phyloP scores from a whole-genome alignment of 2,888 invertebrate species.

The Adineta ricciae region DNA sequence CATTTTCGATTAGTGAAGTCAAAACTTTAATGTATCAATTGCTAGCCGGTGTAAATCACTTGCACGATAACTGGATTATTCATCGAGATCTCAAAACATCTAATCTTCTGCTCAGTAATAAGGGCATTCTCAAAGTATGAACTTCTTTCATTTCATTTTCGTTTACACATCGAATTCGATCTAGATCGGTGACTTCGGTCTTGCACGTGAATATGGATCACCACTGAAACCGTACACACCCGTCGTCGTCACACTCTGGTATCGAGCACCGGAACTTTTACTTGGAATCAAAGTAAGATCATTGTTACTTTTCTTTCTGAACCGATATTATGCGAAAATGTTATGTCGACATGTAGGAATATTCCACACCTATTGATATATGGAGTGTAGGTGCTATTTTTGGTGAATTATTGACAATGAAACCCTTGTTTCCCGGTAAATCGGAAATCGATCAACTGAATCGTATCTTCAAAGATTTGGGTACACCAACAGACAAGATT shows the following conservation, averaged over 20 bases:
- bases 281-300: slow-evolving; percentile 58
- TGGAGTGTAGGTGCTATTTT: slow-evolving; percentile 97
- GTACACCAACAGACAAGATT: slow-evolving; percentile 84
- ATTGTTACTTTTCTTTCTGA: too few relatives aligned
- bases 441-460: slow-evolving; percentile 89
- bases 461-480: slow-evolving; percentile 82
- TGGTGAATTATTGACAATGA: slow-evolving; percentile 85
- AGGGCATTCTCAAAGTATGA: slow-evolving; percentile 57
- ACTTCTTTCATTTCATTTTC: background rate
- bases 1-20: slow-evolving; percentile 62
- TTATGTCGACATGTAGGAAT: slow-evolving; percentile 56
- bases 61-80: slow-evolving; percentile 98
- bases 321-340: background rate
- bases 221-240: slow-evolving; percentile 91
- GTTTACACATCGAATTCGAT: slow-evolving; percentile 21
- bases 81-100: slow-evolving; percentile 96
- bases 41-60: slow-evolving; percentile 78
- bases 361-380: slow-evolving; percentile 89
- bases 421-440: slow-evolving; percentile 88
- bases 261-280: slow-evolving; percentile 85
- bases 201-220: slow-evolving; percentile 93
- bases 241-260: slow-evolving; percentile 95
- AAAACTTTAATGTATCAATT: slow-evolving; percentile 88
- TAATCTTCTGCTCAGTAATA: slow-evolving; percentile 85
- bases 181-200: slow-evolving; percentile 72